Conservation (phyloP, 1,140 invertebrate species). For the Drosophila teissieri region DNA sequence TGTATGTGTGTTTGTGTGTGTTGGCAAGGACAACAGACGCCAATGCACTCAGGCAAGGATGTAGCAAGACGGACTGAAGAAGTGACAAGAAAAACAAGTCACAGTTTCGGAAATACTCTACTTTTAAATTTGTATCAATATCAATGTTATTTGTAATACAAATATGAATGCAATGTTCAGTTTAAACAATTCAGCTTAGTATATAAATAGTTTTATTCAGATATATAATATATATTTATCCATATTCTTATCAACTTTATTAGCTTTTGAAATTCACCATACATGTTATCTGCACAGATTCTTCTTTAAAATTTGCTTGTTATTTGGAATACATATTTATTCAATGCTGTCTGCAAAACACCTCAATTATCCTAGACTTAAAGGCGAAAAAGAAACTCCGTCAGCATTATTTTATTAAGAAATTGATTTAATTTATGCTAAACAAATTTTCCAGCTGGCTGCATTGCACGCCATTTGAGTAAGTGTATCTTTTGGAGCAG, state of each 20-base stretch:
- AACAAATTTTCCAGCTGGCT: neutral
- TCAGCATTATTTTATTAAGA: constrained; percentile 3
- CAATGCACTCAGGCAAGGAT: constrained; percentile 72
- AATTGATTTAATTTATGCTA: constrained; percentile 14
- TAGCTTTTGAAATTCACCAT: no score
- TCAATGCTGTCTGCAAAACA: neutral
- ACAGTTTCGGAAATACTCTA: constrained; percentile 30
- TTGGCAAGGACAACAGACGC: constrained; percentile 78
- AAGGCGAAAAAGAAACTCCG: no score
- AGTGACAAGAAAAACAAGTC: constrained; percentile 15
- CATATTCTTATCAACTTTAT: neutral
- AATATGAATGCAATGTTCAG: no score
- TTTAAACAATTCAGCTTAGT: no score
- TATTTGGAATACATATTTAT: neutral
- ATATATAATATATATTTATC: neutral
- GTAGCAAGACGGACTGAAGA: constrained; percentile 24
- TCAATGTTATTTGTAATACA: no score
- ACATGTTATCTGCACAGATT: no score
- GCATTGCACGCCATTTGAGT: no score
- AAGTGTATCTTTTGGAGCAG: constrained; percentile 4
- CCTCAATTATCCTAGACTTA: neutral
- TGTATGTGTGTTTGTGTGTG: constrained; percentile 31
- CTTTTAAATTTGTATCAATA: neutral
- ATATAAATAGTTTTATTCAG: no score
- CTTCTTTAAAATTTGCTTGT: neutral